Base-by-base conservation (phyloP, 2,113 vertebrate genomes). In the Pampusana beccarii region DNA sequence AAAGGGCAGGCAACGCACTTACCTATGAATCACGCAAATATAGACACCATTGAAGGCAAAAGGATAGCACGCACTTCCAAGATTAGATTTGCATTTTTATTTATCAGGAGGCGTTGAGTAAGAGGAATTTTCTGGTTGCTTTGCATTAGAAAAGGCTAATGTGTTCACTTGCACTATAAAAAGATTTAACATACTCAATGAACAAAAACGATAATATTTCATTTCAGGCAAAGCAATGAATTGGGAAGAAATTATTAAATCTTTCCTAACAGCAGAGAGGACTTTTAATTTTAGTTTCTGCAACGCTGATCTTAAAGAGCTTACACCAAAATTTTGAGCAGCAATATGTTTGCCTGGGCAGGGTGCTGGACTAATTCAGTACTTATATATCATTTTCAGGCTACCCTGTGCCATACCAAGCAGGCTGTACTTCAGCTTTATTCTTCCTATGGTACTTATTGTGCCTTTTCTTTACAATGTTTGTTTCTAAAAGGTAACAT, bases 141-240 rank as follows among this genome's bases (percentile, higher is more conserved):
- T 71, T 36, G 50, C 44, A 36, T 69, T 71, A 71, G 46, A 60
- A 71, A 65, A 75, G 14, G 11, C 40, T 38, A 54, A 70, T 16
- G 38, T n/a, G 44, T 60, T 88, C 73, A 70, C n/a, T 44, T 13
- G 3, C 15, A 25, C 17, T 66, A n/a, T 19, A n/a, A 26, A 61
- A 92, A 75, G 64, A 60, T 61, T 94, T 50, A 92, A 44, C 74
- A 24, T 23, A 80, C 8, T 31, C 18, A 28, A 11, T 13, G 51
- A 71, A 75, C 17, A 71, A 85, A 80, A 92, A 71, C n/a, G 1
- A 75, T 33, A 13, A 64, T 21, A 51, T 71, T 77, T 71, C 67
- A 44, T 58, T 93, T 77, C 38, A 77, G 64, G 40, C 56, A 74
- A 71, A 89, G 57, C 24, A 88, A 77, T 40, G 21, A 73, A 75